Evolutionary conservation across 2,797 vertebrate species (phyloP).

Genomic region (Prunella strophiata): DNA sequence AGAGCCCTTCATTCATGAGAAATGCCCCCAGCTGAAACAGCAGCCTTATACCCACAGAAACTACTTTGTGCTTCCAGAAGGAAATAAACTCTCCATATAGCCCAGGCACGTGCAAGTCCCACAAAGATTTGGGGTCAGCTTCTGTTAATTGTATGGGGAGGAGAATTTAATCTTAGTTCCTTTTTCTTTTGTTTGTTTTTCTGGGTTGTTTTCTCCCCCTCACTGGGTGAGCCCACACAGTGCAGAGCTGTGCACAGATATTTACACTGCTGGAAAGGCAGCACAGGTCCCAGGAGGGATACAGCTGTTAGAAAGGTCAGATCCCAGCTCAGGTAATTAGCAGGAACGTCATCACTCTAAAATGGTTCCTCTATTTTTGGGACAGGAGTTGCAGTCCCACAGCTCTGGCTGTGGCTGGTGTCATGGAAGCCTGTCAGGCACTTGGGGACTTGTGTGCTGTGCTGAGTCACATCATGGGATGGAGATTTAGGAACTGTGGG

Average conservation of each 20-base stretch:
- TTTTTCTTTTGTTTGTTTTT: slow-evolving; percentile 11
- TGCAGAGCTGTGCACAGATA: not conserved
- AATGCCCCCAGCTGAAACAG: not conserved
- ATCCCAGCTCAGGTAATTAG: not conserved
- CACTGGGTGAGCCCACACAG: fast-evolving
- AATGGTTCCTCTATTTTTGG: not conserved
- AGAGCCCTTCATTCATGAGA: slow-evolving; percentile 3
- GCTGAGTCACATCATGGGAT: not conserved
- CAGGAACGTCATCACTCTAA: not conserved
- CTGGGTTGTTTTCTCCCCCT: not conserved
- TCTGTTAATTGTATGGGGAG: not conserved
- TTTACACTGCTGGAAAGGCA: not conserved
- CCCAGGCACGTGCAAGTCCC: not conserved
- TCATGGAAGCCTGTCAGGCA: not conserved
- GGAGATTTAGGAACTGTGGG: not conserved
- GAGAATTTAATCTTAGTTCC: not conserved
- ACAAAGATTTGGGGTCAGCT: not conserved
- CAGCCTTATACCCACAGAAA: not conserved
- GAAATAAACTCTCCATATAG: not conserved
- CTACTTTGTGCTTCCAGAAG: not conserved
- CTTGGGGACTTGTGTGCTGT: not conserved
- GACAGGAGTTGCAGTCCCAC: not conserved
- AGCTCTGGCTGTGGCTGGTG: fast-evolving
- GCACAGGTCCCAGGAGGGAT: not conserved
- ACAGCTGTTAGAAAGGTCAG: not conserved